Conservation (phyloP, 2,888 invertebrate genomes). For the Aphidius colemani region DNA sequence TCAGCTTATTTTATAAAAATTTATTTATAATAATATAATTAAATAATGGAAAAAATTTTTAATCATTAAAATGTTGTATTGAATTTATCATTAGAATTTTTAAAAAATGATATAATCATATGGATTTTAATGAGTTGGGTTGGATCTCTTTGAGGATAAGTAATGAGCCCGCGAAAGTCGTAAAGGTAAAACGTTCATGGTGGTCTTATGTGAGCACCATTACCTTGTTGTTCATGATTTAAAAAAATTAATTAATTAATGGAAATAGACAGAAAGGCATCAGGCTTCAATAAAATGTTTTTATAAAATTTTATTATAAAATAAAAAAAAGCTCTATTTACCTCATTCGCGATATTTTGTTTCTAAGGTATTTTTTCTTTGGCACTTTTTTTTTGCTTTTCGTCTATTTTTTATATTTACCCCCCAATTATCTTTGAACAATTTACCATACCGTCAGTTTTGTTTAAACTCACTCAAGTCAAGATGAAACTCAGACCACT, state of each 20-base stretch:
- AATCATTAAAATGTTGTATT: too few species aligned
- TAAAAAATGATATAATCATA: too few species aligned
- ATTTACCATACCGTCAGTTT: slow-evolving; percentile 28
- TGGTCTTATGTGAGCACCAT: slow-evolving; percentile 21
- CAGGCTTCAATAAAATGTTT: too few species aligned
- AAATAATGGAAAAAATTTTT: too few species aligned
- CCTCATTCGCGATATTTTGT: neutral
- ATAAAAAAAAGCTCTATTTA: slow-evolving; percentile 19
- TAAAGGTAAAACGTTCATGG: slow-evolving; percentile 29
- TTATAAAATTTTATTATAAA: too few species aligned
- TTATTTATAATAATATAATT: too few species aligned
- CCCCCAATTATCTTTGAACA: neutral
- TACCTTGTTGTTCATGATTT: neutral
- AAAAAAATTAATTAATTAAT: too few species aligned
- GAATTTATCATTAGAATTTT: too few species aligned
- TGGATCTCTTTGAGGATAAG: neutral
- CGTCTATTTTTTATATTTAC: neutral
- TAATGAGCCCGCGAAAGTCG: slow-evolving; percentile 22
- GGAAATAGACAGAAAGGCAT: too few species aligned
- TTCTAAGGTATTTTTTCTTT: neutral
- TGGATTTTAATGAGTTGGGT: too few species aligned
- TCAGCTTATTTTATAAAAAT: too few species aligned
- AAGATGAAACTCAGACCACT: slow-evolving; percentile 26
- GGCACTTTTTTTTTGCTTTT: slow-evolving; percentile 8
- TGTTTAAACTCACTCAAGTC: slow-evolving; percentile 40